Evolutionary conservation across 2,797 vertebrate genomes (phyloP).

Genomic region (Pangasius macronema): DNA sequence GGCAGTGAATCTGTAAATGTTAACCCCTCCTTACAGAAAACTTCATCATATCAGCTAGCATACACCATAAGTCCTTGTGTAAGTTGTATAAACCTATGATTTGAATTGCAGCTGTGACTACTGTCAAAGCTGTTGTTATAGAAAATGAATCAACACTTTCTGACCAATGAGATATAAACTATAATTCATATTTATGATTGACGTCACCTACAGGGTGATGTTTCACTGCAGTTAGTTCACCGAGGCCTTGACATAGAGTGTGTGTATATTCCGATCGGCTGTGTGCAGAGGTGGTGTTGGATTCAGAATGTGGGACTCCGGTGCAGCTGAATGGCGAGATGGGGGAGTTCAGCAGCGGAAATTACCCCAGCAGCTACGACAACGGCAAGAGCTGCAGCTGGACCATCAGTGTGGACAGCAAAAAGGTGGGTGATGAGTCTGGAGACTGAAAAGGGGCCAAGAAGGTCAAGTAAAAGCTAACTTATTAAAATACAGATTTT

Average conservation of each 20-base stretch:
- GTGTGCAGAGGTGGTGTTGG: slow-evolving; percentile 37
- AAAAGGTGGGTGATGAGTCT: slow-evolving; percentile 67
- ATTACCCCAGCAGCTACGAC: slow-evolving; percentile 74
- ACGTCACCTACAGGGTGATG: slow-evolving; percentile 4
- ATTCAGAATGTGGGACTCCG: slow-evolving; percentile 66
- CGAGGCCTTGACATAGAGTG: neutral
- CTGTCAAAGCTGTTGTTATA: neutral
- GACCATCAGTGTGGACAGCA: slow-evolving; percentile 74
- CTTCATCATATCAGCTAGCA: neutral
- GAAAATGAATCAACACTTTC: neutral
- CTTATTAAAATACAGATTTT: too few relatives aligned
- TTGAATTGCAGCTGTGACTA: neutral
- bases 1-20: neutral
- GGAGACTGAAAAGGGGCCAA: neutral
- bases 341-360: slow-evolving; percentile 74
- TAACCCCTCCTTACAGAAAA: neutral
- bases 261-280: slow-evolving; percentile 24
- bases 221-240: slow-evolving; percentile 37
- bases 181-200: neutral
- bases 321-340: slow-evolving; percentile 66
- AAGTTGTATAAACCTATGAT: neutral
- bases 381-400: slow-evolving; percentile 74
- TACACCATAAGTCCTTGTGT: neutral
- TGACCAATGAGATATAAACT: neutral
- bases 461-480: neutral